phyloP scores from a whole-genome alignment of 2,113 vertebrate genomes.

The Pterocles burchelli region DNA sequence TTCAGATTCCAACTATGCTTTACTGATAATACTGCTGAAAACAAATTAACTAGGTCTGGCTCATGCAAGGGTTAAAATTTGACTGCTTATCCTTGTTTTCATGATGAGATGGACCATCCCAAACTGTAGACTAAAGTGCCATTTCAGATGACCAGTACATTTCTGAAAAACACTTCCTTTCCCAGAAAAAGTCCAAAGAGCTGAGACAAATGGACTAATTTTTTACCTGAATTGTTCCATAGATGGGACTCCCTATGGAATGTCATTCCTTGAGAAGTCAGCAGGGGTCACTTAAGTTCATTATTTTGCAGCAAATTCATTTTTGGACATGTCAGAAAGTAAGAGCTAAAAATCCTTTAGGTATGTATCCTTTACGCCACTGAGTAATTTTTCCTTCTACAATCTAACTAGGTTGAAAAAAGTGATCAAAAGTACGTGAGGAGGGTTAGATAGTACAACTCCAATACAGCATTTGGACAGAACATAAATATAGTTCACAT shows the following conservation, averaged over 20 bases:
- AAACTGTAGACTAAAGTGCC: not conserved
- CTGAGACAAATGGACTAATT: not conserved
- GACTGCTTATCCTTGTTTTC: not conserved
- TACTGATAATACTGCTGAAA: not conserved
- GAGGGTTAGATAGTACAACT: not conserved
- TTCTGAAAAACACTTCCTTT: not conserved
- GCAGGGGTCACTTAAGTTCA: slow-evolving; percentile 51
- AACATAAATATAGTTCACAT: not conserved
- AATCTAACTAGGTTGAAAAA: not conserved
- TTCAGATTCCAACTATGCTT: not conserved
- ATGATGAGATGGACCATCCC: not conserved
- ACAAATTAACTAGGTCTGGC: not conserved
- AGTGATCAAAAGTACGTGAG: not conserved
- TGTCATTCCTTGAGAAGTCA: slow-evolving; percentile 46
- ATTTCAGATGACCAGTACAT: not conserved
- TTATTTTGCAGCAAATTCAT: slow-evolving; percentile 40
- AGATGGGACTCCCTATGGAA: not conserved
- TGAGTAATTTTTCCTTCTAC: not conserved
- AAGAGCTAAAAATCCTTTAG: not conserved
- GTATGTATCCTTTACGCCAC: not conserved
- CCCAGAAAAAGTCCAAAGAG: not conserved
- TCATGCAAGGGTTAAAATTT: not conserved
- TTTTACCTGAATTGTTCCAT: not conserved
- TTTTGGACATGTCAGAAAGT: not conserved
- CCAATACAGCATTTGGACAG: not conserved